Base-by-base conservation (phyloP, 2,888 invertebrate genomes). In the Merodon equestris region DNA sequence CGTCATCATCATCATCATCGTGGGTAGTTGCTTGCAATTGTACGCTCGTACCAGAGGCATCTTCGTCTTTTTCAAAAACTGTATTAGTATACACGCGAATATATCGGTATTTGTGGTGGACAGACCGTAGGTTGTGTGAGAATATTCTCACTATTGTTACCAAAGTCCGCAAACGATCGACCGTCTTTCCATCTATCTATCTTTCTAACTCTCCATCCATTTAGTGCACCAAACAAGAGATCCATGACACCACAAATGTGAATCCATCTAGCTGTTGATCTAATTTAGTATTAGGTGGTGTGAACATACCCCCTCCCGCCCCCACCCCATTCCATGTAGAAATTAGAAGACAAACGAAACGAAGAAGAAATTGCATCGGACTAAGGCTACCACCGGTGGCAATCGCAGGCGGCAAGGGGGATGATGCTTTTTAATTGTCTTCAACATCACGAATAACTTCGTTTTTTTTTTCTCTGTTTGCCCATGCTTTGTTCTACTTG, bases 81-180 rank as follows among this genome's bases (percentile, higher is more conserved):
- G 79, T 74, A 47, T 74, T 48, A 45, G 58, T 61, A 15, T 50
- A 70, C 14, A 17, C 70, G 7, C 27, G 3, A 27, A 27, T 27
- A 7, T 27, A 27, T 27, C 27, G 27, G 27, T 27, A 63, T 63
- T 71, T 71, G 63, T 71, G 56, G 27, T 27, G 27, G 27, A 27
- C 27, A 27, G 63, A 71, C 63, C 54, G 68, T 73, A 67, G 67
- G 58, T 79, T 79, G 74, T 88, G 88, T 88, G 88, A 88, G 88
- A 88, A 88, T 85, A 85, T 88, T 88, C 88, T 87, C 88, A 88
- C 88, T 87, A 88, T 88, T 88, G 88, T 88, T 27, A 27, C 27
- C 84, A 87, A 56, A 70, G 71, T 66, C 53, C 61, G 67, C 81
- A 57, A 56, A 34, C 42, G 53, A 13, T 36, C 14, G 36, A 38